A percentile compares a stretch with the other conserved stretches of the same genome.
Conservation (phyloP, 2,113 vertebrate species). For the Datnioides undecimradiatus region DNA sequence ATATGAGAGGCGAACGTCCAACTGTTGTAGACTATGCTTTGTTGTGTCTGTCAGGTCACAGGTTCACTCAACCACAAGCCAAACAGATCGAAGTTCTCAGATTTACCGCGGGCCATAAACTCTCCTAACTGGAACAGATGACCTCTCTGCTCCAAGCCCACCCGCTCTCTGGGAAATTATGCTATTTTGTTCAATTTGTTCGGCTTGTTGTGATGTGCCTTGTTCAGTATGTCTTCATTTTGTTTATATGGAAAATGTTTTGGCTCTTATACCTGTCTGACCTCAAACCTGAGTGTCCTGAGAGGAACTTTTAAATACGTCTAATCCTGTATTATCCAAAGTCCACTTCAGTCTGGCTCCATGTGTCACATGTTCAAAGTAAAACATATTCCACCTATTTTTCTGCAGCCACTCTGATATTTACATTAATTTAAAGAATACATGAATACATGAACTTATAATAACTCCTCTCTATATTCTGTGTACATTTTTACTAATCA, state of each 20-base stretch:
- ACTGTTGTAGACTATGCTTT: background rate
- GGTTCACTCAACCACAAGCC: slow-evolving; percentile 7
- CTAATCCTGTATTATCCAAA: background rate
- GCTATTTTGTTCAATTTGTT: background rate
- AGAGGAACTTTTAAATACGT: background rate
- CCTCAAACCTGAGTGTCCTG: background rate
- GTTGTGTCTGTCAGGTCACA: background rate
- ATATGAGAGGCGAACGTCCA: background rate
- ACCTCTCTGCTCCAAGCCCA: background rate
- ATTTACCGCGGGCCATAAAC: background rate
- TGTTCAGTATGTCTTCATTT: background rate
- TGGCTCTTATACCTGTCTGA: background rate
- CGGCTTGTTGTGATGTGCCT: background rate
- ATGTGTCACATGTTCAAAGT: too few species aligned
- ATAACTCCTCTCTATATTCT: too few species aligned
- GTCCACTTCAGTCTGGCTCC: background rate
- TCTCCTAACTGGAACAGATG: background rate
- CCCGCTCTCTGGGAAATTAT: slow-evolving; percentile 16
- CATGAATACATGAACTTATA: too few species aligned
- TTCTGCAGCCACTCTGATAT: too few species aligned
- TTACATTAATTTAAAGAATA: too few species aligned
- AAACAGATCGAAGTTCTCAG: background rate
- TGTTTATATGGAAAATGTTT: slow-evolving; percentile 8
- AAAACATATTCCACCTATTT: too few species aligned
- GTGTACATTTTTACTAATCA: too few species aligned